Percentiles rank a stretch among this genome's conserved stretches.
Conservation (phyloP, 2,113 vertebrate genomes). For the Vicugna pacos region DNA sequence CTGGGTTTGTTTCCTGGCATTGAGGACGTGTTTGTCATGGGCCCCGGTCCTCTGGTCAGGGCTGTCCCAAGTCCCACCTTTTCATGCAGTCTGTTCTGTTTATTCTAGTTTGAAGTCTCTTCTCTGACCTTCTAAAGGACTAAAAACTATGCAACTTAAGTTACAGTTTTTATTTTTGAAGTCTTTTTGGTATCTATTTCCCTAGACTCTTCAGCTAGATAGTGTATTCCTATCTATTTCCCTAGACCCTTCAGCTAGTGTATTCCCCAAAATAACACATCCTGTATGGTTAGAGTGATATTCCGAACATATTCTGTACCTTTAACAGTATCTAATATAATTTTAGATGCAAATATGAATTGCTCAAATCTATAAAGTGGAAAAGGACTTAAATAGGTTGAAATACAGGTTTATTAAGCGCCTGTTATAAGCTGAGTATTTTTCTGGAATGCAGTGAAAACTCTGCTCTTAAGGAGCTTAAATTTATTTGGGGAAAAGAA, state of each 20-base stretch:
- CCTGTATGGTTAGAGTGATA: not conserved
- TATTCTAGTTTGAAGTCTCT: not conserved
- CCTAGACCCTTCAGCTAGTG: not conserved
- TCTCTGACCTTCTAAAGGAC: not conserved
- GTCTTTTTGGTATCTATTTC: not conserved
- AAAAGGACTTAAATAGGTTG: not conserved
- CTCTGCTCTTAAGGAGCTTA: not conserved
- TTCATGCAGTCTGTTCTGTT: not conserved
- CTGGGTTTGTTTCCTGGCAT: not conserved
- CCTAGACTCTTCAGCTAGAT: not conserved
- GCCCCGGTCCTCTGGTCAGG: not conserved
- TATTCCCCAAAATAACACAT: not conserved
- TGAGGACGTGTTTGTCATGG: not conserved
- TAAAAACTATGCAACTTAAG: not conserved
- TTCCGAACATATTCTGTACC: not conserved
- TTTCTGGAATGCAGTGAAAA: not conserved
- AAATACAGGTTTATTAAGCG: not conserved
- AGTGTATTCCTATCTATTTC: not conserved
- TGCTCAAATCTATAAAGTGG: not conserved
- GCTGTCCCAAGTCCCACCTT: not conserved
- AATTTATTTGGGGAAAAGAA: not conserved
- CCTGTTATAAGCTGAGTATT: not conserved
- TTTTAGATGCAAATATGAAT: not conserved
- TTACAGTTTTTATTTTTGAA: not conserved
- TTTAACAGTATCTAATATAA: not conserved